Evolutionary conservation across 1,140 invertebrate species (phyloP), one percentile per base, ranked within the genome.

Genomic region (Fopius arisanus): DNA sequence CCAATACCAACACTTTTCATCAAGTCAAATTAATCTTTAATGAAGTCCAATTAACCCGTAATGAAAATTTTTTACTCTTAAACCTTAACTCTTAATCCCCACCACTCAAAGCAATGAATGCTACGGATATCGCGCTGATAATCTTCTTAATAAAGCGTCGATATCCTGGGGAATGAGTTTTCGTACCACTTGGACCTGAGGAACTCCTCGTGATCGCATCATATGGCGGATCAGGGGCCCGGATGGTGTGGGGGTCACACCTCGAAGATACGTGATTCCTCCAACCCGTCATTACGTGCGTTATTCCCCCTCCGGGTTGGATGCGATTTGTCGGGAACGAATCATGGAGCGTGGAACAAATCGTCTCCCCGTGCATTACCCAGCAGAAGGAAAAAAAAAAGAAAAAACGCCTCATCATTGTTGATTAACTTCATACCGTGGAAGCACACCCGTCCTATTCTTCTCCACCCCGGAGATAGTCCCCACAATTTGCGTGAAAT

Each of bases 251-350:
- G 70, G 76, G 76, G 75, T 76, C 76, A 73, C 70, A 77, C 74
- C 73, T 73, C 70, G 74, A 59, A 63, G 70, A 59, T 75, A 72
- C 69, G 71, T 70, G 69, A 70, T 62, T 65, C 23, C 28, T 12
- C 43, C 77, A 67, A 75, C 76, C 76, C 76, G 51, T 79, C 54
- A 79, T 79, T 79, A 79, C 74, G 40, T 12, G 40, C 40, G 31
- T 28, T 70, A 65, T 65, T 66, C 67, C 54, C 54, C 67, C 51
- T 29, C 41, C 33, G 65, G 31, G 23, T 9, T 63, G 28, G 26
- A 63, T 63, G 28, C 23, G 14, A 29, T 63, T 63, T 63, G 37
- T 21, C 40, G 16, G 21, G 74, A 48, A 40, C 51, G 7, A 29
- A 16, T 29, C 51, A 62, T 72, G 65, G 54, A 68, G 59, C 43